Evolutionary conservation across 2,113 vertebrate genomes (phyloP), one percentile per base, ranked within the genome.

Genomic region (Macquaria ambigua): DNA sequence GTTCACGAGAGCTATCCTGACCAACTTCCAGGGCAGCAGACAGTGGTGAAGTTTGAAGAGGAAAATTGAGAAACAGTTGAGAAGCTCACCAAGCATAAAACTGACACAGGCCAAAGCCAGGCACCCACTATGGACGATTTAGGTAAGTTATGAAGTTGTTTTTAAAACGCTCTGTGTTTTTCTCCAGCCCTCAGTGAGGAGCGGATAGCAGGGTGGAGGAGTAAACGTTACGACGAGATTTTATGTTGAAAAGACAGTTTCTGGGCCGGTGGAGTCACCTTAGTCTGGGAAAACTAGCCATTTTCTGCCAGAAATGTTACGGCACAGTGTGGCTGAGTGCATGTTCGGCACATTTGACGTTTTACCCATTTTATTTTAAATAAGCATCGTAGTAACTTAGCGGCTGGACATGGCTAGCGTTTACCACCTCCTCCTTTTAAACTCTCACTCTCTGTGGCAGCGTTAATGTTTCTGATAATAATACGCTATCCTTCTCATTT

Each of bases 121-220:
- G 15, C 79, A 72, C 64, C 73, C 67, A 77, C 31, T 25, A 96
- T 96, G 96, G 96, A 96, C 74, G 96, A 96, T 59, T 84, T 96
- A 71, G 96, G 96, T 96, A 76, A 95, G 93, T 90, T 10, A 7
- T 20, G 1, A 41, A 20, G 8, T 6, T 23, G 25, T 66, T 50
- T 64, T 11, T 6, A 7, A 43, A 0, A 0, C 16, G 31, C 43
- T 15, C 2, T 2, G 12, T 2, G 12, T 28, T 8, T 77, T 74
- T 46, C 2, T 58, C 1, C 12, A 6, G 61, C 15, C 12, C 41
- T 62, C n/a, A 41, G 39, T 75, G 64, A 67, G 55, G 34, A 86
- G 79, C 59, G 48, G 68, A 67, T 20, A 85, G 82, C 87, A 48
- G 82, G 86, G 89, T 59, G 82, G 90, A 90, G 84, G 84, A 92